These are phyloP conservation scores for Phylloscopus trochilus DNA, from an alignment of 2,113 vertebrate species.

Conservation along the genomic window DNA sequence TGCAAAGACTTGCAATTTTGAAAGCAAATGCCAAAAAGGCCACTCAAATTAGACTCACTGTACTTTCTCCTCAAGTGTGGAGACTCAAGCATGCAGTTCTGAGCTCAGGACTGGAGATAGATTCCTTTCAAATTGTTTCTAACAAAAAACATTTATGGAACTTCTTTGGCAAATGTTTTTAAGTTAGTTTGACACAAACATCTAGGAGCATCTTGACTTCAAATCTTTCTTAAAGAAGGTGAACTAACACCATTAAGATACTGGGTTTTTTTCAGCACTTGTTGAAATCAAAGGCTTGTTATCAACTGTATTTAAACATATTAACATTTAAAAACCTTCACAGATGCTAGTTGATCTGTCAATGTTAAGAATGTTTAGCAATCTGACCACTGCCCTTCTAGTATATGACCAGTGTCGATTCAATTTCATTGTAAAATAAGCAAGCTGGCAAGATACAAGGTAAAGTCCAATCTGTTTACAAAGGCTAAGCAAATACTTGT, in stretches of 20 bases:
- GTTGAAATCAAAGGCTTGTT: conserved; percentile 65
- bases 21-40: conserved; percentile 74
- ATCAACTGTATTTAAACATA: conserved; percentile 41
- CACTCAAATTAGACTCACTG: conserved; percentile 68
- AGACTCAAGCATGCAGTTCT: conserved; percentile 72
- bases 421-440: conserved; percentile 58
- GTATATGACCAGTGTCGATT: conserved; percentile 1
- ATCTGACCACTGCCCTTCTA: background rate
- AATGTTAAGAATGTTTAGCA: background rate
- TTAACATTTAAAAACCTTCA: conserved; percentile 30
- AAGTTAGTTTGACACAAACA: conserved; percentile 71
- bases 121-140: conserved; percentile 55
- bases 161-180: conserved; percentile 82
- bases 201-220: conserved; percentile 57
- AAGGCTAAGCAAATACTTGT: conserved; percentile 73
- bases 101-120: conserved; percentile 52
- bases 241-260: conserved; percentile 61
- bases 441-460: conserved; percentile 66
- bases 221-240: conserved; percentile 48
- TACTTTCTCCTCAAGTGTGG: conserved; percentile 65
- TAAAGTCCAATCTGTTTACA: conserved; percentile 65
- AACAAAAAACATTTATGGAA: conserved; percentile 59
- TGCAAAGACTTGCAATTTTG: conserved; percentile 71
- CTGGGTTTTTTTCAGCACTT: conserved; percentile 57
- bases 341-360: conserved; percentile 32